Evolutionary conservation across 2,888 invertebrate genomes (phyloP).

Genomic region (Folsomia manolachei): DNA sequence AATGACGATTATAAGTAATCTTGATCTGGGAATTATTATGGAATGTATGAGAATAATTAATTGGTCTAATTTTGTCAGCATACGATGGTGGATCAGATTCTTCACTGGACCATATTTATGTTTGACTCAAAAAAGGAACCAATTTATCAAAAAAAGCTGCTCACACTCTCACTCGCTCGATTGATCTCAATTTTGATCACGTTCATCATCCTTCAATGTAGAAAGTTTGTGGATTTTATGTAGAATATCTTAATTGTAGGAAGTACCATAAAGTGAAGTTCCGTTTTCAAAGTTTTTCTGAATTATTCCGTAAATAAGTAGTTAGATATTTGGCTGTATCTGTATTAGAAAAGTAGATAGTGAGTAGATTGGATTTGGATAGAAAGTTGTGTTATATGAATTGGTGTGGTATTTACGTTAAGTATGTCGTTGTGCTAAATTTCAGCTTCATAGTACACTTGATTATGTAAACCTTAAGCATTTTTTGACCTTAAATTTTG

Average conservation of each 20-base stretch:
- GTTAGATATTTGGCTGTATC: neutral
- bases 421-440: neutral
- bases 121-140: slow-evolving; percentile 10
- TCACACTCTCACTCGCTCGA: neutral
- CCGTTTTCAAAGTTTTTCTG: neutral
- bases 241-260: neutral
- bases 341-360: neutral
- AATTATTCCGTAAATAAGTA: neutral
- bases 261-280: no score
- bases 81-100: slow-evolving; percentile 22
- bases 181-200: neutral
- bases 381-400: neutral
- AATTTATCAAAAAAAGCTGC: neutral
- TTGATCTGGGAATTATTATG: no score
- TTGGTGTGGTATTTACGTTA: neutral
- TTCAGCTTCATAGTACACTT: neutral
- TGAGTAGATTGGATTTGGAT: neutral
- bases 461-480: neutral
- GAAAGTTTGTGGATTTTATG: neutral
- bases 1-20: no score
- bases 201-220: neutral
- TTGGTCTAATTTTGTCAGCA: slow-evolving; percentile 12
- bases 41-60: no score
- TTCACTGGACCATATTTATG: slow-evolving; percentile 21
- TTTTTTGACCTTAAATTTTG: neutral